These are phyloP conservation scores for Platalea minor DNA, from an alignment of 2,797 vertebrate species.

Conservation along the genomic window DNA sequence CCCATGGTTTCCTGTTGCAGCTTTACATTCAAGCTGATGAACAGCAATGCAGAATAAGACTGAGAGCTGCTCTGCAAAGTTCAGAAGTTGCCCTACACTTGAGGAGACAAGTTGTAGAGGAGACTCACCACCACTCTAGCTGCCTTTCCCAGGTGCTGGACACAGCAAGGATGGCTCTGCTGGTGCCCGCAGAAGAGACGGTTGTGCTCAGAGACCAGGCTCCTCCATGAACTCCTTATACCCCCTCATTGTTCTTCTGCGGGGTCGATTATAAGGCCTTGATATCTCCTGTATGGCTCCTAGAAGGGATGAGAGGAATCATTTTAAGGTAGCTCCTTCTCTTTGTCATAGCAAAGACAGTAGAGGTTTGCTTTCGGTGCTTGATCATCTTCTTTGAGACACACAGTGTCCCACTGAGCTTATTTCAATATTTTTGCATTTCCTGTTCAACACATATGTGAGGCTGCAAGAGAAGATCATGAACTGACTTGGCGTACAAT, in stretches of 20 bases:
- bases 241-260: accelerated
- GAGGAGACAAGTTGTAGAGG: accelerated
- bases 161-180: background rate
- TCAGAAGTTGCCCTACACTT: background rate
- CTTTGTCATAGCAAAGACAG: background rate
- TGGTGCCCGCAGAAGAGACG: background rate
- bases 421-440: background rate
- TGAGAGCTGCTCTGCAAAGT: background rate
- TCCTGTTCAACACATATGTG: background rate
- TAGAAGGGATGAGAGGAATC: background rate
- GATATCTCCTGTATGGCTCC: background rate
- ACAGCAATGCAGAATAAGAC: accelerated
- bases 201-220: background rate
- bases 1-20: background rate
- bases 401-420: background rate
- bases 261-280: background rate
- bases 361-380: background rate
- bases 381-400: background rate
- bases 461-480: background rate
- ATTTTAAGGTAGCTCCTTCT: background rate
- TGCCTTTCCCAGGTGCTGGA: background rate
- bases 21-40: background rate
- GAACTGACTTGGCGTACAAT: background rate
- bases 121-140: background rate
- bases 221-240: background rate